Evolutionary conservation across 2,888 invertebrate species (phyloP).

Genomic region (Leucophora obtusa): DNA sequence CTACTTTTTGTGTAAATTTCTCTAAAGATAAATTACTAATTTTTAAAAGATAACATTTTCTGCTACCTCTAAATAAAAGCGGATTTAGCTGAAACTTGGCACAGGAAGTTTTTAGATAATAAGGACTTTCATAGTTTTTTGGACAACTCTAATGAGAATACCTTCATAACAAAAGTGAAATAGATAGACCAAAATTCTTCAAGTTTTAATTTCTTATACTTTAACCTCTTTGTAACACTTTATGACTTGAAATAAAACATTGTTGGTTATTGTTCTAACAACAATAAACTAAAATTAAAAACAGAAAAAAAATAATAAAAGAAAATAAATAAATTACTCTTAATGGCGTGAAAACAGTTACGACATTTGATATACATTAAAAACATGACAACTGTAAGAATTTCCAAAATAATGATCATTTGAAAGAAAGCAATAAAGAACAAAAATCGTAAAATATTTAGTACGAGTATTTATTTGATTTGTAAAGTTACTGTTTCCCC

Average conservation of each 20-base stretch:
- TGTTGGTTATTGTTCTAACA: slow-evolving; percentile 7
- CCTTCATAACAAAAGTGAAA: too few species aligned
- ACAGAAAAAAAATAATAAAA: too few species aligned
- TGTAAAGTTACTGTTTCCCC: slow-evolving; percentile 12
- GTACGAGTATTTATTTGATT: slow-evolving; percentile 30
- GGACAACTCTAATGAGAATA: too few species aligned
- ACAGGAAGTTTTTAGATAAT: too few species aligned
- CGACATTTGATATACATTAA: slow-evolving; percentile 41
- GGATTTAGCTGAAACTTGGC: too few species aligned
- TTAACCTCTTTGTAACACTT: neutral
- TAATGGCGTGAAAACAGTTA: slow-evolving; percentile 46
- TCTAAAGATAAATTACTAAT: too few species aligned
- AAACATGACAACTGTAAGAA: slow-evolving; percentile 5
- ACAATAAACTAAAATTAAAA: slow-evolving; percentile 15
- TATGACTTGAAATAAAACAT: neutral
- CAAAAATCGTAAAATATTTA: neutral
- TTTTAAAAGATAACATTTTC: too few species aligned
- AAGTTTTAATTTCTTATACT: neutral
- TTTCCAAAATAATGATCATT: neutral
- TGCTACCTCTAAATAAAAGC: too few species aligned
- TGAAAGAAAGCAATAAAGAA: neutral
- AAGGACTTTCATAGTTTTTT: too few species aligned
- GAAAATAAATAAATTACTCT: slow-evolving; percentile 39
- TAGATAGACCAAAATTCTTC: too few species aligned
- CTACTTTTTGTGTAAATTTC: too few species aligned